Base-by-base conservation (phyloP, 2,888 invertebrate genomes). In the Nomada ferruginata region DNA sequence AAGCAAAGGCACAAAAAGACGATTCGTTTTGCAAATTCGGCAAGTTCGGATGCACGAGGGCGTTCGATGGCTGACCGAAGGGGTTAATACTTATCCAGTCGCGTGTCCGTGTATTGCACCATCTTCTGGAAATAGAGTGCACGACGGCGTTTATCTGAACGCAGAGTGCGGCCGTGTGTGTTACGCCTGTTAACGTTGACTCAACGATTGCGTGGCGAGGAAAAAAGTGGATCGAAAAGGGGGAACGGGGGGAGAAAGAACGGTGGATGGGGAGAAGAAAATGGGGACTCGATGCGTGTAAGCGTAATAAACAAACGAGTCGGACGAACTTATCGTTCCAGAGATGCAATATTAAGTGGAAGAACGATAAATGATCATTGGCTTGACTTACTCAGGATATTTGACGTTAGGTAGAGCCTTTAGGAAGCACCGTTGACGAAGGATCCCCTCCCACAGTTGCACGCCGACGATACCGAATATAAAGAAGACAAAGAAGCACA, bases 401-500 rank as follows among this genome's bases (percentile, higher is more conserved):
- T 94, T 95, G 94, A 94, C 96, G 94, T 96, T 95, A 77, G 95
- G 95, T 81, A 97, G 96, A 85, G 96, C 94, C 85, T 96, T 96
- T 81, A 98, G 95, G 93, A 97, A 98, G 94, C 99, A 99, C 78
- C 99, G 96, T 94, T 99, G 99, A 87, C 99, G 95, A 73, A 99
- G 95, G 83, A 99, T 97, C 65, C 99, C 99, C 94, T 99, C 98
- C 99, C 99, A 99, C 70, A 99, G 95, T 94, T 99, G 99, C 57
- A 99, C 99, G 26, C 99, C 99, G 90, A 99, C 98, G 93, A 99
- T 99, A 88, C 99, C 99, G 93, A 99, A 99, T 94, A 99, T 99
- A 96, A 99, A 99, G 96, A 99, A 99, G 81, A 99, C 99, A 95
- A 99, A 99, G 96, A 99, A 99, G 94, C 99, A 99, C 85, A 99